Evolutionary conservation across 2,113 vertebrate genomes (phyloP).

Genomic region (Xyrauchen texanus): DNA sequence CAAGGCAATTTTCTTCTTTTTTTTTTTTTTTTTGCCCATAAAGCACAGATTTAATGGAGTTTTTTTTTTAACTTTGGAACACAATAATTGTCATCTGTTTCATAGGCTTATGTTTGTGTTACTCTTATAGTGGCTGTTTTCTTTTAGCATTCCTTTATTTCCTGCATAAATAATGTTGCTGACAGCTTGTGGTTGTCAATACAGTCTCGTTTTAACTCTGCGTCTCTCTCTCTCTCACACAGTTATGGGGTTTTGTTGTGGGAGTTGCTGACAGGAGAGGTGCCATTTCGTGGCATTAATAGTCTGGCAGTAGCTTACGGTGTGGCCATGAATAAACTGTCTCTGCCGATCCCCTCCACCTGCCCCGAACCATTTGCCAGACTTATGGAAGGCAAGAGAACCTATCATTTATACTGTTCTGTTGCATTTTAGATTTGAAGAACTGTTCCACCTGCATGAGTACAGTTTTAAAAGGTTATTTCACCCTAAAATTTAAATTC

Average conservation of each 20-base stretch:
- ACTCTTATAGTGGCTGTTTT: neutral
- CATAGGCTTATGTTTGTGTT: neutral
- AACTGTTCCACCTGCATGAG: too few species aligned
- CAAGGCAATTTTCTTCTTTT: too few species aligned
- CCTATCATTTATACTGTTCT: neutral
- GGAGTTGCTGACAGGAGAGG: conserved; percentile 94
- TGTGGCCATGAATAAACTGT: conserved; percentile 97
- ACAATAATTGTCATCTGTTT: too few species aligned
- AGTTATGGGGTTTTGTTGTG: conserved; percentile 86
- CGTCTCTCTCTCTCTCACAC: conserved; percentile 25
- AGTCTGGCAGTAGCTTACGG: conserved; percentile 92
- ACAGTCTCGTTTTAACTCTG: neutral
- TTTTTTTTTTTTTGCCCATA: too few species aligned
- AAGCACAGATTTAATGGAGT: too few species aligned
- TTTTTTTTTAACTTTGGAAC: too few species aligned
- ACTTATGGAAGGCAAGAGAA: conserved; percentile 90
- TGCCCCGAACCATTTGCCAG: conserved; percentile 93
- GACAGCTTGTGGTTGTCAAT: conserved; percentile 14
- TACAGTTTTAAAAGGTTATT: neutral
- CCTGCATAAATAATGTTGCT: neutral
- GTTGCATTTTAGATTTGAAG: neutral
- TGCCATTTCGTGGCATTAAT: conserved; percentile 94
- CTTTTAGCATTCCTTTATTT: neutral
- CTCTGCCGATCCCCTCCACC: conserved; percentile 94
- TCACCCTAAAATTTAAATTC: neutral